Conservation (phyloP, 2,113 vertebrate species). For the Hypocryptadius cinnamomeus region DNA sequence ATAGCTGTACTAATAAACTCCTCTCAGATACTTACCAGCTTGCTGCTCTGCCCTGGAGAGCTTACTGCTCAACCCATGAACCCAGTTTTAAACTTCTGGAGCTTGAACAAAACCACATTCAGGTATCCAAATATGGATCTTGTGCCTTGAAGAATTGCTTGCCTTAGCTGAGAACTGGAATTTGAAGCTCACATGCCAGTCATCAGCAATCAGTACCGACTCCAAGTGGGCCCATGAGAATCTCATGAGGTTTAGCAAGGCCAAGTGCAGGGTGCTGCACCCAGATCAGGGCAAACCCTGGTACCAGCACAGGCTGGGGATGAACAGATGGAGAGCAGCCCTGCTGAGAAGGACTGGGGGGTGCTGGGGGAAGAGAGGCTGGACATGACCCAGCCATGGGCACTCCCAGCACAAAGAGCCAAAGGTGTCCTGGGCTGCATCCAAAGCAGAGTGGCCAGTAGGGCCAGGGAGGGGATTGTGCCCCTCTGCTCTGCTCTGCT, state of each 20-base stretch:
- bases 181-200: background rate
- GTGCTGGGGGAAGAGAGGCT: background rate
- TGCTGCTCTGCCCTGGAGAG: background rate
- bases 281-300: fast-evolving
- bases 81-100: background rate
- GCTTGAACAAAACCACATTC: fast-evolving
- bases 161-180: background rate
- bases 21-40: background rate
- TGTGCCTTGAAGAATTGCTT: background rate
- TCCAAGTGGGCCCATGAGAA: background rate
- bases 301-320: background rate
- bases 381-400: background rate
- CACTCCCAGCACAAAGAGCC: background rate
- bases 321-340: background rate
- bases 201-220: background rate
- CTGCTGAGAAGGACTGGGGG: background rate
- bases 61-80: background rate
- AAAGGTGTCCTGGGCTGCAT: background rate
- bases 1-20: background rate
- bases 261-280: background rate
- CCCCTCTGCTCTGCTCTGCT: background rate
- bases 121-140: background rate
- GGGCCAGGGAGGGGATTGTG: background rate
- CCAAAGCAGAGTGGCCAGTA: background rate
- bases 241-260: background rate